Evolutionary conservation across 2,888 invertebrate genomes (phyloP).

Genomic region (Caenorhabditis imperialis): DNA sequence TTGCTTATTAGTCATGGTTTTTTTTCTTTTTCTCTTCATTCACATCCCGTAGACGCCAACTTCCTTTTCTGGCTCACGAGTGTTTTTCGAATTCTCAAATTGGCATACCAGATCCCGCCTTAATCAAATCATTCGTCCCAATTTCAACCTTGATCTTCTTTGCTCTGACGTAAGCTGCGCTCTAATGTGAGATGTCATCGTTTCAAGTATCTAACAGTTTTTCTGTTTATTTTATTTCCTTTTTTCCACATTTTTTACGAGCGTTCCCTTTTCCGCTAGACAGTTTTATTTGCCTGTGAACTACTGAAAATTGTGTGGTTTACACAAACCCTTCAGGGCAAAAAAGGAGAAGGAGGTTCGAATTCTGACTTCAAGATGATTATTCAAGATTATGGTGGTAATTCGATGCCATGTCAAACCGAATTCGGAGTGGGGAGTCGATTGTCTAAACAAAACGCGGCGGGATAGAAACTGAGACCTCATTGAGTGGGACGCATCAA

Average conservation of each 20-base stretch:
- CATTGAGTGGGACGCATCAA: conserved; percentile 21
- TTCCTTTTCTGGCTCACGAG: not conserved
- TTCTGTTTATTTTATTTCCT: too few species aligned
- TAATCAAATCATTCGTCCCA: conserved; percentile 2
- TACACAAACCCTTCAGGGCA: too few species aligned
- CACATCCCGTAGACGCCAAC: too few species aligned
- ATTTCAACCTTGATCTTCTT: too few species aligned
- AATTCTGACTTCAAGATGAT: conserved; percentile 3
- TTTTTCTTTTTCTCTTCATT: conserved; percentile 5
- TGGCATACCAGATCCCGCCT: too few species aligned
- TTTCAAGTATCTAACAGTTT: too few species aligned
- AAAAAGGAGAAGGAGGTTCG: too few species aligned
- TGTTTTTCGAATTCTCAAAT: too few species aligned
- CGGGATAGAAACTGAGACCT: conserved; percentile 20
- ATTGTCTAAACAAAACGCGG: conserved; percentile 15
- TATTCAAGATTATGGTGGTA: conserved; percentile 50
- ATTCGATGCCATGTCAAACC: conserved; percentile 25
- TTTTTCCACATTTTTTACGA: too few species aligned
- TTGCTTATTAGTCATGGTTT: conserved; percentile 19
- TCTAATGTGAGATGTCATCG: too few species aligned
- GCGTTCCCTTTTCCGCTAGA: too few species aligned
- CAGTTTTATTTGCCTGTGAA: not conserved
- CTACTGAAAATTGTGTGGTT: not conserved
- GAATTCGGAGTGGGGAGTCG: conserved; percentile 21
- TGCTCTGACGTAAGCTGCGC: too few species aligned